Evolutionary conservation across 2,888 invertebrate genomes (phyloP), one percentile per base, ranked within the genome.

Genomic region (Ectemnius lituratus): DNA sequence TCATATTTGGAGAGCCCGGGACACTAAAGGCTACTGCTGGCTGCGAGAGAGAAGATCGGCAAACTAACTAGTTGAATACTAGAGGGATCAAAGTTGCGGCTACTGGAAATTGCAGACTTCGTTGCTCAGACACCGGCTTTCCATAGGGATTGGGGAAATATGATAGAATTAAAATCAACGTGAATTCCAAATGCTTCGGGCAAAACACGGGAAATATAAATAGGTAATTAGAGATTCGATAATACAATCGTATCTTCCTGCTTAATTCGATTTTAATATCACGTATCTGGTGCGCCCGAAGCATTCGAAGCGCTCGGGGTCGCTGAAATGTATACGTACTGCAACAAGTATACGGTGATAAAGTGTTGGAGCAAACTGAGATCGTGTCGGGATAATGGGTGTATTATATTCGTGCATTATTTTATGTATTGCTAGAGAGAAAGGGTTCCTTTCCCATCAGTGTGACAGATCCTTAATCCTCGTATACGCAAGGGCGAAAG

Each of bases 401-500:
- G 23, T 37, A 37, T 6, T 37, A 37, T 37, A 37, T 11, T 37
- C 4, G 37, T 37, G 37, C 4, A 6, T 37, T 37, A 37, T 37
- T 11, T 37, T 1, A 37, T 8, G 8, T 4, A 37, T 37, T 8
- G 8, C 37, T 37, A 37, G 0, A 6, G 8, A 37, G 11, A 37
- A 37, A 11, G 37, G 37, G 37, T 37, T 37, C 37, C 37, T 37
- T 37, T 37, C 37, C 37, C 37, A 37, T 37, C 37, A 37, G 37
- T 37, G 11, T 37, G 37, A 37, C 8, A 8, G 37, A 37, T 37
- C 37, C 37, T 37, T 28, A 59, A 6, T 28, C 18, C 23, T 56
- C 52, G 59, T 64, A 46, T 73, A 56, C 20, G 49, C 6, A 37
- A 18, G 23, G 3, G n/a, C 20, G 63, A 58, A 76, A 78, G 73